Evolutionary conservation across 1,140 invertebrate genomes (phyloP).

Genomic region (Campoletis sonorensis): DNA sequence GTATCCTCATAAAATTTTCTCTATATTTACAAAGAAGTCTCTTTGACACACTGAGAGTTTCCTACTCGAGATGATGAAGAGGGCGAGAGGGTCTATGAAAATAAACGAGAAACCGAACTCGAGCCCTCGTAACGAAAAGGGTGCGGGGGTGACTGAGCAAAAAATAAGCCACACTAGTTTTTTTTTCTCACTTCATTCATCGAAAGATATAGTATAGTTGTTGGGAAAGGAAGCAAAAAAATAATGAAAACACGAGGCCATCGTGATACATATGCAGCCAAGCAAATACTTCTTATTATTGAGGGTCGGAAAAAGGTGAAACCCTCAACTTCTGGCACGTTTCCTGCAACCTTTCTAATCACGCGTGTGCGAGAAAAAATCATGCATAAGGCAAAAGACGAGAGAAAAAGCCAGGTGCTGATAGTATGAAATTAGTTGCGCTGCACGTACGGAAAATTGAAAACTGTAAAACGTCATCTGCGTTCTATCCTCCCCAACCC

Average conservation of each 20-base stretch:
- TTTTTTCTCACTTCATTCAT: background rate
- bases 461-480: slow-evolving; percentile 70
- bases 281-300: slow-evolving; percentile 5
- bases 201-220: background rate
- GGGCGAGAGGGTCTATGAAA: background rate
- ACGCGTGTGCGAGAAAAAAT: slow-evolving; percentile 1
- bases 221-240: slow-evolving; percentile 5
- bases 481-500: slow-evolving; percentile 68
- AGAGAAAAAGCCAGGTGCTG: slow-evolving; percentile 65
- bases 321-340: slow-evolving; percentile 41
- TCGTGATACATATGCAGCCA: slow-evolving; percentile 12
- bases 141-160: slow-evolving; percentile 20
- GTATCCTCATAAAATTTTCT: background rate
- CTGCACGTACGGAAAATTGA: slow-evolving; percentile 70
- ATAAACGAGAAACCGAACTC: slow-evolving; percentile 29
- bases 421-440: slow-evolving; percentile 66
- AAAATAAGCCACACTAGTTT: background rate
- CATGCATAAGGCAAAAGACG: background rate
- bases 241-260: slow-evolving; percentile 20
- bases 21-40: background rate
- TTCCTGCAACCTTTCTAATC: slow-evolving; percentile 1
- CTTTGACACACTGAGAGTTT: background rate
- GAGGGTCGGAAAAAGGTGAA: slow-evolving; percentile 7
- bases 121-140: background rate
- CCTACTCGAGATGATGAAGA: background rate